These are phyloP conservation scores for Scelioninae gen. 1 DNA, from an alignment of 2,888 invertebrate genomes.

Conservation along the genomic window DNA sequence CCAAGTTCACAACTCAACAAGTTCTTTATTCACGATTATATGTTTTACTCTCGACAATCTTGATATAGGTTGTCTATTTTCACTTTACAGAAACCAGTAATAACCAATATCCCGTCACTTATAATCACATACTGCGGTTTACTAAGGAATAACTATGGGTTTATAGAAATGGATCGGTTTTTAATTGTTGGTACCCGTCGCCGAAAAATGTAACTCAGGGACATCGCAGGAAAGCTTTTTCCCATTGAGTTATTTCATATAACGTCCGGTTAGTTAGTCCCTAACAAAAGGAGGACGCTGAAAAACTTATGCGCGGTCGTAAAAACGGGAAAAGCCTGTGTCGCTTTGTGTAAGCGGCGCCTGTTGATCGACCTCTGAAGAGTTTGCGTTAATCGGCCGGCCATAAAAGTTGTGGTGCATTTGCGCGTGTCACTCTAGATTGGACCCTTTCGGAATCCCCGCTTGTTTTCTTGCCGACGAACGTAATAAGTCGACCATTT, in stretches of 20 bases:
- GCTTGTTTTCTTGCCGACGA: no score
- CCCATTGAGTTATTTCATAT: conserved; percentile 24
- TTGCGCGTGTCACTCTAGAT: conserved; percentile 38
- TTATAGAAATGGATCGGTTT: conserved; percentile 6
- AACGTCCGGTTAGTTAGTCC: background rate
- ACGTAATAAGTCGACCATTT: no score
- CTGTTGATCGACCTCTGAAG: conserved; percentile 22
- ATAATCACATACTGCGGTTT: background rate
- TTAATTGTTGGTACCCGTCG: conserved; percentile 2
- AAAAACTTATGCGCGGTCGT: conserved; percentile 28
- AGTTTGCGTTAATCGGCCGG: conserved; percentile 12
- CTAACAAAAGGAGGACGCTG: conserved; percentile 30
- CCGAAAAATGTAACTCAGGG: conserved; percentile 2
- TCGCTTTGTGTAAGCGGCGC: conserved; percentile 39
- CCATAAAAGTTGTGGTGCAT: conserved; percentile 58
- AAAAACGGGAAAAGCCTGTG: conserved; percentile 36
- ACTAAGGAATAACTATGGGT: background rate
- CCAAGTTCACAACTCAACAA: no score
- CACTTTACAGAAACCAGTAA: background rate
- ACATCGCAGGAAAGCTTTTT: conserved; percentile 22
- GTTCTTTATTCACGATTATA: no score
- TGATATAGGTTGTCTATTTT: background rate
- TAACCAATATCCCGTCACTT: background rate
- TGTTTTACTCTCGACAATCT: no score
- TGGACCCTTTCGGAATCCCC: conserved; percentile 8